Base-by-base conservation (phyloP, 2,113 vertebrate species). In the Ursus arctos region DNA sequence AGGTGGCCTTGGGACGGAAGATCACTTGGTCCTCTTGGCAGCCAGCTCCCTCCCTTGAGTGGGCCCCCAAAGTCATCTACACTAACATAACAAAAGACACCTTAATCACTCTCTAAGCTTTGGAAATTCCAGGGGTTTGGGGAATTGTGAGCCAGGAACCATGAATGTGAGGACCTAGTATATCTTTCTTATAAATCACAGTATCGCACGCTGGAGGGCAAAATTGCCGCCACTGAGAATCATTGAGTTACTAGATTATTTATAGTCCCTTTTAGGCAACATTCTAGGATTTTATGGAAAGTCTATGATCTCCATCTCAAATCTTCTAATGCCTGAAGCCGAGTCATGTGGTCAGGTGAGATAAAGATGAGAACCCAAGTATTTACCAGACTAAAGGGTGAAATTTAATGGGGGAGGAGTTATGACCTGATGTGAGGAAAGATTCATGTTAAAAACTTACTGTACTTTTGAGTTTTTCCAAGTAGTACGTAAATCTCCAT, bases 401-500 rank as follows among this genome's bases (percentile, higher is more conserved):
- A 93, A 40, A 65, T 69, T 91, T 82, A 57, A 74, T 79, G 21
- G 16, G 36, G 59, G 22, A 10, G 36, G 3, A 67, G 72, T 83
- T 92, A 74, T 63, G 65, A 81, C 43, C 82, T 55, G 65, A 6
- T 55, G 2, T 89, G 61, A 97, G 55, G 31, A 94, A 74, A 31
- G 28, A 33, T 71, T 88, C 5, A 53, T 94, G 74, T 49, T 83
- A n/a, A 79, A 91, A 92, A 43, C n/a, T 13, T 89, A 65, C 40
- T 67, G 83, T 49, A n/a, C 31, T 92, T 93, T 26, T 94, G n/a
- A 91, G 85, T 91, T 88, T 63, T 96, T 97, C 86, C 69, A 33
- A 90, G 40, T 91, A 47, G 28, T 84, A 51, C 13, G 28, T 87
- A 84, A 83, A 88, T 77, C 72, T 93, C 47, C 36, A 0, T 72